Base-by-base conservation (phyloP, 2,888 invertebrate species). In the Timema podura region DNA sequence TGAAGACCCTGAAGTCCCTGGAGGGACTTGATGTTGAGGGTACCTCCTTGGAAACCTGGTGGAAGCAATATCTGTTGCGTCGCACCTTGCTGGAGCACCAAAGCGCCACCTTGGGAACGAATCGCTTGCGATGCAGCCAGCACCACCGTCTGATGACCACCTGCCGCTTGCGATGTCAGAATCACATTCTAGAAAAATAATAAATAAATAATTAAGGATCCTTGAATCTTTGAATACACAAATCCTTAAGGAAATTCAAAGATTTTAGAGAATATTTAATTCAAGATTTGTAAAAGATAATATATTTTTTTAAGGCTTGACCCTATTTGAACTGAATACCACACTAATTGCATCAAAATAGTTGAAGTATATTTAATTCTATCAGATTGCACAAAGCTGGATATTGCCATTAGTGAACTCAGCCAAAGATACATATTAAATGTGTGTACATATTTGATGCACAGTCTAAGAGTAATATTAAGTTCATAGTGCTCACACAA, bases 31-130 rank as follows among this genome's bases (percentile, higher is more conserved):
- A 88, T 82, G 77, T 87, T 87, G 70, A 87, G 82, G 46, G 86
- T 82, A 5, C 85, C 84, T 44, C 86, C 85, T 79, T 86, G 86
- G 77, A 87, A 85, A 49, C 85, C 85, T 9, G 86, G 85, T n/a
- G 88, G 87, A 69, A 88, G 79, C 70, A 88, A 79, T 73, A 88
- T 85, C 78, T 87, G 88, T 74, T 85, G 85, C n/a, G 77, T 74
- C 5, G 76, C 77, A 6, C 75, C 75, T 71, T 79, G 79, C 66
- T 72, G 70, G 15, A 70, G 59, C 9, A 72, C 64, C 49, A 71
- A 59, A 7, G 69, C 71, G 8, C 75, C 72, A 8, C 75, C 74
- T 67, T 74, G 75, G 2, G 71, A 74, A 8, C 73, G 70, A 6
- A 75, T 51, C n/a, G 73, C 72, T 64, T 75, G 75, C 13, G 75